Conservation (phyloP, 2,888 invertebrate species). For the Platerodrilus igneus region DNA sequence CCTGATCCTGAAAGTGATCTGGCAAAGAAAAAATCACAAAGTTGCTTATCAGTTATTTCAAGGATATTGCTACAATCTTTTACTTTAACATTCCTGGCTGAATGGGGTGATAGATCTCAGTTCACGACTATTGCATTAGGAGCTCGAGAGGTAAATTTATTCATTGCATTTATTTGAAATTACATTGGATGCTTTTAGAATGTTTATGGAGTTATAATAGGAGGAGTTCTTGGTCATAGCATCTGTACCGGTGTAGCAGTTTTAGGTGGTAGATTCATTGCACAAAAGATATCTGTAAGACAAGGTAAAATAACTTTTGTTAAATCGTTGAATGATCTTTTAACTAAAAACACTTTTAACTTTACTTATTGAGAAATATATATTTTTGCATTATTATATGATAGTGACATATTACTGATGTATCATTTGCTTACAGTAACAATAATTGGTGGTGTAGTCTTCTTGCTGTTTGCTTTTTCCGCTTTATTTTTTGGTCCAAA, state of each 20-base stretch:
- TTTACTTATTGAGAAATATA: no score
- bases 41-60: conserved; percentile 54
- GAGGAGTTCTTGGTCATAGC: conserved; percentile 91
- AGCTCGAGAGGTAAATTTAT: conserved; percentile 74
- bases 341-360: no score
- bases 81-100: conserved; percentile 94
- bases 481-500: conserved; percentile 83
- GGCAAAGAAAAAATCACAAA: conserved; percentile 52
- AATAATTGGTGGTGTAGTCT: conserved; percentile 92
- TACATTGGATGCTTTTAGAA: conserved; percentile 52
- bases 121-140: conserved; percentile 95
- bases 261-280: conserved; percentile 92
- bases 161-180: background rate
- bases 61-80: conserved; percentile 89
- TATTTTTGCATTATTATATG: no score
- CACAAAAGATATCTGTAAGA: conserved; percentile 94
- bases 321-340: no score
- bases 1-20: conserved; percentile 56
- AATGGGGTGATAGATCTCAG: conserved; percentile 99
- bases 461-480: conserved; percentile 89
- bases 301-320: no score
- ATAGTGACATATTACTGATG: conserved; percentile 16
- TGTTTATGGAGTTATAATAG: conserved; percentile 88
- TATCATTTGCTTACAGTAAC: conserved; percentile 71
- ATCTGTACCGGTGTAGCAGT: conserved; percentile 97